Evolutionary conservation across 2,797 vertebrate species (phyloP).

Genomic region (Onychomys torridus): DNA sequence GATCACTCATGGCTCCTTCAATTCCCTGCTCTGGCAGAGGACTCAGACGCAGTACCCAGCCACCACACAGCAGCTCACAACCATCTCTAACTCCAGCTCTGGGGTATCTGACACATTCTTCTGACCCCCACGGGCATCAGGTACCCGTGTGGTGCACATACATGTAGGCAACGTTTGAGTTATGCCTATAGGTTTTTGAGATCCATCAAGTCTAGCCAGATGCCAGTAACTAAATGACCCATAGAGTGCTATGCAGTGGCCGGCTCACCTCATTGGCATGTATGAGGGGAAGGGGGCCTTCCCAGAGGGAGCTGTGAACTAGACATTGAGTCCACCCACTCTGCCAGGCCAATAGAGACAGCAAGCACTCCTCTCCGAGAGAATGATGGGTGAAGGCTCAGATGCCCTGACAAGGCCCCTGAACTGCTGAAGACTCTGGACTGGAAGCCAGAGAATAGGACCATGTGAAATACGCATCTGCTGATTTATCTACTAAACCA

Average conservation of each 20-base stretch:
- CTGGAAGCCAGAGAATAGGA: not conserved
- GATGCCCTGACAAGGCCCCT: not conserved
- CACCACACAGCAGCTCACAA: not conserved
- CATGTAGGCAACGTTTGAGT: not conserved
- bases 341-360: not conserved
- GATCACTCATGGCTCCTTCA: not conserved
- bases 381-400: not conserved
- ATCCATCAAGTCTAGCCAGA: not conserved
- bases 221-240: not conserved
- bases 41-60: not conserved
- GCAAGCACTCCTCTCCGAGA: not conserved
- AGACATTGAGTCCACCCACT: not conserved
- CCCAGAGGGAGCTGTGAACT: not conserved
- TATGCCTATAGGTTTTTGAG: not conserved
- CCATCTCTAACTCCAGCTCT: not conserved
- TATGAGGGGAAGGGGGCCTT: not conserved
- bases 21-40: not conserved
- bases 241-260: too few species aligned
- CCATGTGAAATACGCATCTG: not conserved
- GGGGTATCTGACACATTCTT: not conserved
- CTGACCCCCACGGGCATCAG: too few species aligned
- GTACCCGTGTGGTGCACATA: not conserved
- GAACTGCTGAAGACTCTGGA: not conserved
- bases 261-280: not conserved
- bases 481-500: not conserved